phyloP scores from a whole-genome alignment of 2,888 invertebrate genomes.

The Trichogramma dendrolimi region DNA sequence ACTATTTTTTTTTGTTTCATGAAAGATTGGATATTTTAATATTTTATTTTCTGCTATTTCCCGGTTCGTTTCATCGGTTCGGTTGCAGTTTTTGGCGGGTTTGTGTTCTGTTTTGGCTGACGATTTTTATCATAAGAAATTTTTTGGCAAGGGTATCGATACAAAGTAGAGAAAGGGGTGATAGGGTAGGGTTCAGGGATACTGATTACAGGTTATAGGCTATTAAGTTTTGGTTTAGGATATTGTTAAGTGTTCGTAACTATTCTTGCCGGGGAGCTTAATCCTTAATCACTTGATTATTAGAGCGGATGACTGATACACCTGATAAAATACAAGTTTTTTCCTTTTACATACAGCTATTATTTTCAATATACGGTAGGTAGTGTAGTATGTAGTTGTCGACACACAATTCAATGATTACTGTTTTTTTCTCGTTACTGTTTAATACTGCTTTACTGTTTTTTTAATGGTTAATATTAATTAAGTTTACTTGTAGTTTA shows the following conservation, averaged over 20 bases:
- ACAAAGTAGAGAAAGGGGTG: too few species aligned
- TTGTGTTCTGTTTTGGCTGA: conserved; percentile 15
- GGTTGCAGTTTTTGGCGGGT: conserved; percentile 23
- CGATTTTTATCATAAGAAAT: too few species aligned
- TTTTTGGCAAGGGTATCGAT: too few species aligned
- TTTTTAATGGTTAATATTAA: conserved; percentile 53
- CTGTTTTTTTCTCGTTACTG: conserved; percentile 47
- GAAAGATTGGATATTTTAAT: conserved; percentile 10
- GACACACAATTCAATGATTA: conserved; percentile 54
- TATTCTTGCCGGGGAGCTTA: conserved; percentile 20
- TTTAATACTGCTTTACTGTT: conserved; percentile 52
- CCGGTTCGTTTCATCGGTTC: conserved; percentile 6
- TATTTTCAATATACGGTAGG: conserved; percentile 53
- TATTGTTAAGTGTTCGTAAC: conserved; percentile 29
- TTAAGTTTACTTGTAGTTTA: conserved; percentile 53
- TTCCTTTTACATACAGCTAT: conserved; percentile 53
- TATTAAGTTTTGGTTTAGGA: conserved; percentile 9
- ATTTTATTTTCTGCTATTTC: conserved; percentile 17
- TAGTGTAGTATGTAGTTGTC: conserved; percentile 53
- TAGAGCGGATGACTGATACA: conserved; percentile 52
- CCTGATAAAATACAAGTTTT: conserved; percentile 52
- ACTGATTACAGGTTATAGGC: background rate
- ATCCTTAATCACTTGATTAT: conserved; percentile 49
- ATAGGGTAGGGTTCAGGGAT: too few species aligned
- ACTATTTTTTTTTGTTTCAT: conserved; percentile 15